A percentile compares a stretch with the other conserved stretches of the same genome.
phyloP scores from a whole-genome alignment of 1,140 invertebrate species.

The Drosophila pseudoananassae region DNA sequence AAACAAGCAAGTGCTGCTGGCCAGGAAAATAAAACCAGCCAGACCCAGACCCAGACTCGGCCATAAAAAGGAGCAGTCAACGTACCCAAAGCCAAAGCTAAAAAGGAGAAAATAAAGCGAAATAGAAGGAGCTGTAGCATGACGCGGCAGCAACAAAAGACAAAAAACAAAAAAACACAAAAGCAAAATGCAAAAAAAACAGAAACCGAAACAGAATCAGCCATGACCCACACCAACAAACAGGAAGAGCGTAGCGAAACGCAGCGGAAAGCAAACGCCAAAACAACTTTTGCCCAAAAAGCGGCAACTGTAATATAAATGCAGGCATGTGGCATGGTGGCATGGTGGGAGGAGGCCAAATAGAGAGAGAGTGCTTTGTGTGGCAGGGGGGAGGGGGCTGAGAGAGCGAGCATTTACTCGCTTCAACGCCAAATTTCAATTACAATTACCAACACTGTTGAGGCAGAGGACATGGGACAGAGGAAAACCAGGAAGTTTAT shows the following conservation, averaged over 20 bases:
- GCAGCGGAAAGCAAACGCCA: conserved; percentile 20
- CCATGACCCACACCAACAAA: conserved; percentile 84
- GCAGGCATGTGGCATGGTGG: conserved; percentile 24
- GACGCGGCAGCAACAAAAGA: conserved; percentile 46
- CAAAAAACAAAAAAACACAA: neutral
- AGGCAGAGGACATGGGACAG: conserved; percentile 3
- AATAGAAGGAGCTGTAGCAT: conserved; percentile 48
- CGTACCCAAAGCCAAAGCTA: conserved; percentile 32
- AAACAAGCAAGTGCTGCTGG: conserved; percentile 56
- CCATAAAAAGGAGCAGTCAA: conserved; percentile 69
- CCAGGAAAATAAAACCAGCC: conserved; percentile 33
- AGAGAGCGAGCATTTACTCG: conserved; percentile 67
- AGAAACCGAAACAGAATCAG: conserved; percentile 44
- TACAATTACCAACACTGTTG: conserved; percentile 71
- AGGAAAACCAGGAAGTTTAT: conserved; percentile 22
- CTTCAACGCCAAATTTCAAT: conserved; percentile 84
- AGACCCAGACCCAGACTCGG: conserved; percentile 54
- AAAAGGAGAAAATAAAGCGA: conserved; percentile 2
- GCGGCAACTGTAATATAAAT: conserved; percentile 70
- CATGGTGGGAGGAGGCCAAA: neutral
- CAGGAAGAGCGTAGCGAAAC: conserved; percentile 64
- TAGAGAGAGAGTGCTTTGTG: neutral
- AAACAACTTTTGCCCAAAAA: conserved; percentile 71
- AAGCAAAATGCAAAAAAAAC: neutral
- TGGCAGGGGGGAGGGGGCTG: neutral